These are phyloP conservation scores for Osedax frankpressi DNA, from an alignment of 2,888 invertebrate genomes.

Conservation along the genomic window DNA sequence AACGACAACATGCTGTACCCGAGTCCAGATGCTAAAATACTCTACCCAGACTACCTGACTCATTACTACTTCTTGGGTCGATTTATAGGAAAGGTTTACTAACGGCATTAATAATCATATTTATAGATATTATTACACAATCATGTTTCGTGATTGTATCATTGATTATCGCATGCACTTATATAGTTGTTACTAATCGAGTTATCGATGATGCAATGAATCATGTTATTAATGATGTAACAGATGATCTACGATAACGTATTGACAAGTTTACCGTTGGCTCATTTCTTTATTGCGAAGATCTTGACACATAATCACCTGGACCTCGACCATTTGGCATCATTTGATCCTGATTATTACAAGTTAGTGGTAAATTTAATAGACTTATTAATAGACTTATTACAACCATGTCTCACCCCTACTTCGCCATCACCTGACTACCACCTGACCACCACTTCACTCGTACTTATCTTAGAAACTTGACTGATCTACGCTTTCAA, in stretches of 20 bases:
- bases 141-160: too few relatives aligned
- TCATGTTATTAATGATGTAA: too few relatives aligned
- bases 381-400: neutral
- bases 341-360: slow-evolving; percentile 80
- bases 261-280: slow-evolving; percentile 81
- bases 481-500: too few relatives aligned
- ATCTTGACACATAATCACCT: slow-evolving; percentile 54
- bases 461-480: too few relatives aligned
- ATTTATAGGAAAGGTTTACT: slow-evolving; percentile 82
- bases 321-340: slow-evolving; percentile 80
- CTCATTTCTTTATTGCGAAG: slow-evolving; percentile 85
- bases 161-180: too few relatives aligned
- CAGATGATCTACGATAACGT: slow-evolving; percentile 87
- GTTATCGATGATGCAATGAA: too few relatives aligned
- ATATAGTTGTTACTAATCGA: too few relatives aligned
- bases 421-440: neutral
- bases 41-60: slow-evolving; percentile 70
- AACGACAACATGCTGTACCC: slow-evolving; percentile 86
- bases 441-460: neutral
- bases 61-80: slow-evolving; percentile 90
- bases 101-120: too few relatives aligned
- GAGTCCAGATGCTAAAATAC: slow-evolving; percentile 70
- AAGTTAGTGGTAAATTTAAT: slow-evolving; percentile 47
- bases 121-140: too few relatives aligned
- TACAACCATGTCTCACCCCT: neutral